Evolutionary conservation across 1,140 invertebrate species (phyloP).

Genomic region (Phymorhynchus buccinoides): DNA sequence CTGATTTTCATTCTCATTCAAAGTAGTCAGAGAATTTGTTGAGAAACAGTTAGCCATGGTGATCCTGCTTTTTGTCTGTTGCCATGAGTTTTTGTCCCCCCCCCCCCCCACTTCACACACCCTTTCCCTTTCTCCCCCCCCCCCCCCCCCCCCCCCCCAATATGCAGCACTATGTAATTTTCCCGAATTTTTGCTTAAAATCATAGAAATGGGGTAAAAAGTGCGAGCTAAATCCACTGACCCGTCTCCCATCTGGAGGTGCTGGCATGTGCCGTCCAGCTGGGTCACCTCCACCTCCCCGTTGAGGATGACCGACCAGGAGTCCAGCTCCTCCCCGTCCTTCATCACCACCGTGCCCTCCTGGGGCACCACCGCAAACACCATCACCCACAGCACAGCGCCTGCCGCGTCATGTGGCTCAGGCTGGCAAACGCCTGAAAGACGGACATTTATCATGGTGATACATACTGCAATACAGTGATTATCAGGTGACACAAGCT

Average conservation of each 20-base stretch:
- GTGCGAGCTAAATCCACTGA: too few relatives aligned
- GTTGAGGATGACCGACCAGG: constrained; percentile 99
- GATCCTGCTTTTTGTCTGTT: too few relatives aligned
- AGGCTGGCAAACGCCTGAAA: constrained; percentile 75
- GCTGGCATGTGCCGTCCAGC: constrained; percentile 85
- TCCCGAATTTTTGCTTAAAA: too few relatives aligned
- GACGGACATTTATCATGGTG: neutral
- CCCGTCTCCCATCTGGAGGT: constrained; percentile 92
- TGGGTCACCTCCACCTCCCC: constrained; percentile 95
- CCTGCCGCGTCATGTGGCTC: constrained; percentile 85
- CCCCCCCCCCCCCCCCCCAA: neutral
- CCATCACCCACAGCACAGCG: constrained; percentile 82
- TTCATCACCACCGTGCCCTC: constrained; percentile 98
- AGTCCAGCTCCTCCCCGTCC: constrained; percentile 97
- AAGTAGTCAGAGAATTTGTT: too few relatives aligned
- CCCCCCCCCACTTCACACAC: neutral
- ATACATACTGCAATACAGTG: neutral
- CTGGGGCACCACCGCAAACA: constrained; percentile 97
- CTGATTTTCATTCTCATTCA: too few relatives aligned
- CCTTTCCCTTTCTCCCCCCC: neutral
- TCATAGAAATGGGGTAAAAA: too few relatives aligned
- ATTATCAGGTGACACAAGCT: too few relatives aligned
- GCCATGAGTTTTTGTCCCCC: neutral
- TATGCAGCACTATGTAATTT: too few relatives aligned
- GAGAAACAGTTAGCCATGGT: too few relatives aligned